Evolutionary conservation across 1,140 invertebrate species (phyloP), one percentile per base, ranked within the genome.

Genomic region (Nasonia giraulti): DNA sequence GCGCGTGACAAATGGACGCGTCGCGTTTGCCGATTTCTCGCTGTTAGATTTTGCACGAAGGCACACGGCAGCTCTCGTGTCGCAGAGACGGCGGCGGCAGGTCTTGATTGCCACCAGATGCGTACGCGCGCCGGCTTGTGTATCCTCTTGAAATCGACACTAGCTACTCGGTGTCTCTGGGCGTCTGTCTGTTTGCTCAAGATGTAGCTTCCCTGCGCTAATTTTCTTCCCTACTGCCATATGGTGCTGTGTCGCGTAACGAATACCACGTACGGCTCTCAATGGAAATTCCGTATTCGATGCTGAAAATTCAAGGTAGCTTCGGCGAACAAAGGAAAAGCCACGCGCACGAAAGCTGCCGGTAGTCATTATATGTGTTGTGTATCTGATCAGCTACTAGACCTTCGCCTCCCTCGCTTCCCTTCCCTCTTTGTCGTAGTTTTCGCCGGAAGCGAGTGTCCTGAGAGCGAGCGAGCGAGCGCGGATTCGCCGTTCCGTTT

Each of bases 401-500:
- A 8, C 27, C 47, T 44, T 44, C 47, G 5, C 31, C 12, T 2
- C 2, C 8, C 17, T 80, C 23, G 20, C 12, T 33, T 27, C 17
- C 33, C 8, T 23, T 80, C 10, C 11, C 74, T 40, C 23, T 37
- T 17, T 68, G 44, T 20, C 37, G 75, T 31, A 77, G n/a, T 71
- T 83, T 77, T 83, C 23, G 62, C 75, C 82, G 82, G 82, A 83
- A 76, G 20, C 17, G 47, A 44, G 23, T 40, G n/a, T 44, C n/a
- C 47, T 17, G 14, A 27, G 14, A 37, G 69, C 44, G n/a, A 33
- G 6, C 74, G 27, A 27, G 27, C 27, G 20, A 23, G 27, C 81
- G 50, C 74, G 37, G 82, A 78, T 78, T 78, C 62, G 8, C 37
- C 82, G 62, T 83, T 83, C 62, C 77, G 77, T 80, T 74, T 74